A percentile compares a stretch with the other conserved stretches of the same genome.
Conservation (phyloP, 2,113 vertebrate genomes). For the Chaetops frenatus region DNA sequence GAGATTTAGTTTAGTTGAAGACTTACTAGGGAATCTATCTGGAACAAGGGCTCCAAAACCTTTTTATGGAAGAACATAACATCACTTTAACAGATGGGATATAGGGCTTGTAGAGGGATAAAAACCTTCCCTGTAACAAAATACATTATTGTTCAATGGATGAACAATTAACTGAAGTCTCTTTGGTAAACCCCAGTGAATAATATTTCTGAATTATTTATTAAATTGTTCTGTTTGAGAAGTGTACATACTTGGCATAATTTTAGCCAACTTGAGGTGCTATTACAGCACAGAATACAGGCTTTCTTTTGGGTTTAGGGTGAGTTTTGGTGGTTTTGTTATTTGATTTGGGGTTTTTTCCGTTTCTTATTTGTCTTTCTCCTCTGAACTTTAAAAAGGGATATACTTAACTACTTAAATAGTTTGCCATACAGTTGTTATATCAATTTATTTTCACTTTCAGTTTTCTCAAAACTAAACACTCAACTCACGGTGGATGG, state of each 20-base stretch:
- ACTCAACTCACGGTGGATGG: rapidly evolving
- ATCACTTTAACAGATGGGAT: not conserved
- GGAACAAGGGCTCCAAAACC: not conserved
- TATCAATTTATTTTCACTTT: not conserved
- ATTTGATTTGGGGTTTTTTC: not conserved
- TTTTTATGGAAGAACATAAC: not conserved
- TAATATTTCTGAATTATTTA: conserved; percentile 48
- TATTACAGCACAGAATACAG: not conserved
- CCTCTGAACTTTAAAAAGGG: not conserved
- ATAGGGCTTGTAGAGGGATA: not conserved
- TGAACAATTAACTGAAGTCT: not conserved
- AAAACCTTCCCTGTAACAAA: not conserved
- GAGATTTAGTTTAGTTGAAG: not conserved
- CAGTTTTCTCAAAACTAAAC: not conserved
- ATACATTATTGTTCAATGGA: not conserved
- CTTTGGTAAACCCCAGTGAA: not conserved
- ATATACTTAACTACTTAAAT: not conserved
- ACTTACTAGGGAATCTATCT: not conserved
- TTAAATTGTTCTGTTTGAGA: not conserved
- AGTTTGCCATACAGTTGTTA: not conserved
- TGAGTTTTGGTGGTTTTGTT: not conserved
- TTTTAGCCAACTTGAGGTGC: not conserved
- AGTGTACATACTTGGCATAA: not conserved
- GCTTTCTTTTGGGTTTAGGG: not conserved
- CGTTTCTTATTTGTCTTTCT: not conserved